Conservation (phyloP, 2,888 invertebrate genomes). For the Geophilus truncorum region DNA sequence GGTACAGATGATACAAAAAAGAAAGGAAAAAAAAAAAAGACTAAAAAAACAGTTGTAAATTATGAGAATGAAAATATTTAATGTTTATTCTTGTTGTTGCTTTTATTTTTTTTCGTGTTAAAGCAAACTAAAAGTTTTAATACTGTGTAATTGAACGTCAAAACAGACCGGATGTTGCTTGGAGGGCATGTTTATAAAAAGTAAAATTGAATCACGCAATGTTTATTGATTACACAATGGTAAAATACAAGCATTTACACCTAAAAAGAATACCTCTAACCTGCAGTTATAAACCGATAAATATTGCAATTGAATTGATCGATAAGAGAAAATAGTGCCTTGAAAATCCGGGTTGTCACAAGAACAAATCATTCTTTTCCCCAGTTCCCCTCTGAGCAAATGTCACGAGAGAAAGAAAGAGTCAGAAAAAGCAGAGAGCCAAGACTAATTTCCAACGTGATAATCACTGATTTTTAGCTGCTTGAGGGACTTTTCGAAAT, state of each 20-base stretch:
- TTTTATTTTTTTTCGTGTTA: neutral
- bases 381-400: neutral
- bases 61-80: conserved; percentile 7
- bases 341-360: conserved; percentile 12
- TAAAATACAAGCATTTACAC: neutral
- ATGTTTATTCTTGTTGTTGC: neutral
- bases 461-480: conserved; percentile 2
- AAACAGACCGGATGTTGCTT: neutral
- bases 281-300: neutral
- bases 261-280: neutral
- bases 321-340: neutral
- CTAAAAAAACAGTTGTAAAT: neutral
- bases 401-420: neutral
- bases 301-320: neutral
- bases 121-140: neutral
- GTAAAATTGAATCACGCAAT: neutral
- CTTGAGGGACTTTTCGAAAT: conserved; percentile 12
- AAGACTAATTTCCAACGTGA: conserved; percentile 24
- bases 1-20: conserved; percentile 17
- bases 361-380: conserved; percentile 7
- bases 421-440: conserved; percentile 18
- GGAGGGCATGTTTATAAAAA: neutral
- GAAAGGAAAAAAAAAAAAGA: neutral
- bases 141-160: neutral
- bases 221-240: neutral